Conservation (phyloP, 2,797 vertebrate genomes). For the Chromobotia macracanthus region DNA sequence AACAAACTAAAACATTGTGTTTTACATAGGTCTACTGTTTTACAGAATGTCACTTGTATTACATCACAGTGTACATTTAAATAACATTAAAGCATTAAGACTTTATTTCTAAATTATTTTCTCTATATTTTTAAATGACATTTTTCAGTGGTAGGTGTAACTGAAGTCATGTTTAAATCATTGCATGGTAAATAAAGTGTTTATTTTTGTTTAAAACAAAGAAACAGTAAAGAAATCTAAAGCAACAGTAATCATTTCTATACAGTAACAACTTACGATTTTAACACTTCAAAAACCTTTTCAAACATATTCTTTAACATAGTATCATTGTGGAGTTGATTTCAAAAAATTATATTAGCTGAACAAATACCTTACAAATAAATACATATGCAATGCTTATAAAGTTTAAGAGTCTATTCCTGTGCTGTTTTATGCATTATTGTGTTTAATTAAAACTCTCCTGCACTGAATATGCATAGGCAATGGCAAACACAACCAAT, state of each 20-base stretch:
- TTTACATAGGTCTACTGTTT: background rate
- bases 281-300: background rate
- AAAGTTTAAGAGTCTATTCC: background rate
- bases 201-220: too few relatives aligned
- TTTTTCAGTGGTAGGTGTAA: too few relatives aligned
- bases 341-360: background rate
- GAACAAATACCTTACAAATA: conserved; percentile 44
- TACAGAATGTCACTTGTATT: too few relatives aligned
- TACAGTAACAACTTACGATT: background rate
- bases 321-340: background rate
- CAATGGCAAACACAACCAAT: background rate
- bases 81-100: background rate
- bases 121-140: background rate
- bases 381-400: conserved; percentile 12
- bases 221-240: too few relatives aligned
- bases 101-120: background rate
- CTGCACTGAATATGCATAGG: background rate
- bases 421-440: background rate
- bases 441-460: background rate
- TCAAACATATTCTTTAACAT: background rate
- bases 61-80: too few relatives aligned
- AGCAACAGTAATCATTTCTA: background rate
- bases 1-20: background rate
- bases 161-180: background rate
- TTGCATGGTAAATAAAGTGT: too few relatives aligned